A percentile compares a stretch with the other conserved stretches of the same genome.
phyloP scores from a whole-genome alignment of 1,140 invertebrate genomes.

The Yoshiicerus persimilis region DNA sequence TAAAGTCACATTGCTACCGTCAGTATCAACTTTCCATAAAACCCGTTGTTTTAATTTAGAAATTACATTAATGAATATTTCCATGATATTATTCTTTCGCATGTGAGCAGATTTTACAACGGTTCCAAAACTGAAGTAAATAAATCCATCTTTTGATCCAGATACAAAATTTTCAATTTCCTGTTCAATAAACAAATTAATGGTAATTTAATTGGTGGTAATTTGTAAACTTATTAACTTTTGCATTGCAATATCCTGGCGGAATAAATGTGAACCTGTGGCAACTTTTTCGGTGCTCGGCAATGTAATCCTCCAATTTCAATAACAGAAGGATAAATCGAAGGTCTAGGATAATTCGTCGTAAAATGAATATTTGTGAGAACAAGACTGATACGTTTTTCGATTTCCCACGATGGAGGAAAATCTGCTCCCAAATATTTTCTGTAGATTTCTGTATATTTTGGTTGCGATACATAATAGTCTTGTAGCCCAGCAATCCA shows the following conservation, averaged over 20 bases:
- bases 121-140: conserved; percentile 78
- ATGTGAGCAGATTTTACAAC: conserved; percentile 72
- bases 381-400: conserved; percentile 58
- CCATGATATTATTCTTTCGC: conserved; percentile 66
- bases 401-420: conserved; percentile 56
- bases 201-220: background rate
- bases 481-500: no score
- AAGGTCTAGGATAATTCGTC: conserved; percentile 57
- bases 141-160: conserved; percentile 65
- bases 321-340: conserved; percentile 55
- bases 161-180: conserved; percentile 69
- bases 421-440: background rate
- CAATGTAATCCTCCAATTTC: no score
- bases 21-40: conserved; percentile 54
- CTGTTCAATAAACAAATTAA: background rate
- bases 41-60: conserved; percentile 58
- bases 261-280: no score
- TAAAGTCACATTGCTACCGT: conserved; percentile 48
- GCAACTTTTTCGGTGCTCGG: no score
- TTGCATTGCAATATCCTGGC: no score
- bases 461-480: background rate
- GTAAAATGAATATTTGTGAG: conserved; percentile 61
- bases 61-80: conserved; percentile 68
- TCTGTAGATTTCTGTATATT: background rate
- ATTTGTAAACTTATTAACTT: conserved; percentile 56